Evolutionary conservation across 2,797 vertebrate species (phyloP).

Genomic region (Lophotriccus pileatus): DNA sequence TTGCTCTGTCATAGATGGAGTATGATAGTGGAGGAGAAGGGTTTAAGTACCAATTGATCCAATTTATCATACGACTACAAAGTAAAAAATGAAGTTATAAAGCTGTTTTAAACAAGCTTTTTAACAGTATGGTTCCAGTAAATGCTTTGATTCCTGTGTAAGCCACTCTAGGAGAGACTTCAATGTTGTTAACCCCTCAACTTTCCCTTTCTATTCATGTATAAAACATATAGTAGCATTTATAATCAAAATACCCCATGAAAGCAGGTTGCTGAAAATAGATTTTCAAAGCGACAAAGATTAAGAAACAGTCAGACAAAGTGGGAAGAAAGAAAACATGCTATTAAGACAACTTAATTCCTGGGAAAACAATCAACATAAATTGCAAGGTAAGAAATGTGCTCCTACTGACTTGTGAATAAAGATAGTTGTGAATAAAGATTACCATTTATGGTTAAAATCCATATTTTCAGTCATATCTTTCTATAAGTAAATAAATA

Average conservation of each 20-base stretch:
- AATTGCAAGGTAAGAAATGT: neutral
- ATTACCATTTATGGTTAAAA: neutral
- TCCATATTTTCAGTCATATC: neutral
- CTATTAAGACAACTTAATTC: neutral
- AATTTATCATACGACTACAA: neutral
- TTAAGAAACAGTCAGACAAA: neutral
- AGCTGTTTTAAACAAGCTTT: neutral
- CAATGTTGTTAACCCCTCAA: neutral
- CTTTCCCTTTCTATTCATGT: neutral
- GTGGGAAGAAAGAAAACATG: neutral
- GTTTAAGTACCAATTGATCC: neutral
- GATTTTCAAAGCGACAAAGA: neutral
- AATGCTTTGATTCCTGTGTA: neutral
- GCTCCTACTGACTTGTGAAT: neutral
- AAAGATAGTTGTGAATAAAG: neutral
- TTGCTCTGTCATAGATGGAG: conserved; percentile 42
- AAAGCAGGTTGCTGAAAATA: neutral
- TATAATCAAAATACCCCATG: neutral
- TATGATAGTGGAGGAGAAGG: neutral
- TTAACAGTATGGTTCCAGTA: neutral
- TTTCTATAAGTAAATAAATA: neutral
- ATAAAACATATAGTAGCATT: neutral
- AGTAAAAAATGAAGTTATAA: neutral
- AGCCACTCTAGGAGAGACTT: neutral
- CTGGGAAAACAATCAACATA: neutral